phyloP scores from a whole-genome alignment of 2,888 invertebrate genomes.

The Drosophila emarginata region DNA sequence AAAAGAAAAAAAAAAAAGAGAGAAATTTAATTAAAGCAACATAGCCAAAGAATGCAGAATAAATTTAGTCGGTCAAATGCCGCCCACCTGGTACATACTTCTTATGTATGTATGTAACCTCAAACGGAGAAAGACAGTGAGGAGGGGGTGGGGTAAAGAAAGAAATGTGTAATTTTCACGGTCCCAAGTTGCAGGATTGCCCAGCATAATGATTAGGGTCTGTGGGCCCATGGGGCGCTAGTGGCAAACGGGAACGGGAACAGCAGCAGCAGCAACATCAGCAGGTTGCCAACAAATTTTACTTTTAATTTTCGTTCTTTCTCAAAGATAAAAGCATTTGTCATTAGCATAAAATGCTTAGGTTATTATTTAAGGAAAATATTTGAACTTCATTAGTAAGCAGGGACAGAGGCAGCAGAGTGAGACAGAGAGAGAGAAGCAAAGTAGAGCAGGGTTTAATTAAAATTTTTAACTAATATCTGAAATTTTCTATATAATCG shows the following conservation, averaged over 20 bases:
- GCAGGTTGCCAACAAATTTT: conserved; percentile 64
- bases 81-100: conserved; percentile 51
- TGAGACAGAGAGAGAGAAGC: background rate
- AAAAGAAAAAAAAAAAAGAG: conserved; percentile 39
- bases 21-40: conserved; percentile 76
- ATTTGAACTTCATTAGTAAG: conserved; percentile 72
- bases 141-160: conserved; percentile 11
- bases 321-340: conserved; percentile 73
- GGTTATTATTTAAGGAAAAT: conserved; percentile 57
- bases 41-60: conserved; percentile 59
- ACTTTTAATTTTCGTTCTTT: conserved; percentile 52
- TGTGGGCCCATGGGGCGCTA: conserved; percentile 16
- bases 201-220: conserved; percentile 74
- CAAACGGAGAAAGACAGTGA: conserved; percentile 8
- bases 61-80: conserved; percentile 53
- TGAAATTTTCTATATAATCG: conserved; percentile 10
- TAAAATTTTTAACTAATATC: conserved; percentile 60
- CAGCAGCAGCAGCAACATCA: conserved; percentile 31
- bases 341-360: conserved; percentile 73
- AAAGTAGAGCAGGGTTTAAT: background rate
- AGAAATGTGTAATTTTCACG: conserved; percentile 73
- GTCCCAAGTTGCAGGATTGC: conserved; percentile 60
- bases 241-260: conserved; percentile 4
- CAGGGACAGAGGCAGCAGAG: conserved; percentile 1
- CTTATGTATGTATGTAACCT: conserved; percentile 63